A percentile compares a stretch with the other conserved stretches of the same genome.
phyloP scores from a whole-genome alignment of 35 echinoderm and acorn worm genomes.

The Chiridota heheva region DNA sequence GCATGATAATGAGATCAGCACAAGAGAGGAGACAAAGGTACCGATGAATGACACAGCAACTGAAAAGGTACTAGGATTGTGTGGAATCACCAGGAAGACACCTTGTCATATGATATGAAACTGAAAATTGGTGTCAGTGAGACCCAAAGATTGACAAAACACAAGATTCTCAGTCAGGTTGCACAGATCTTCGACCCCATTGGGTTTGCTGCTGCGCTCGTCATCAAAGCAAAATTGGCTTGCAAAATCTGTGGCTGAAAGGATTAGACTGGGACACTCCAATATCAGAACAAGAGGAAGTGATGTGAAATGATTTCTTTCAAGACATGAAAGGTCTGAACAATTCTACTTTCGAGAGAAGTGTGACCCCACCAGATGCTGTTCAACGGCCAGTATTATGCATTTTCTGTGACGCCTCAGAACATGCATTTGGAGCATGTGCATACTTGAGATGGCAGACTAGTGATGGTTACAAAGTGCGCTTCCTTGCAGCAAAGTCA shows the following conservation, averaged over 20 bases:
- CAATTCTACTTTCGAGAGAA: conserved; percentile 15
- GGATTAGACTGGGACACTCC: conserved; percentile 60
- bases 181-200: conserved; percentile 69
- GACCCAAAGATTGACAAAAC: conserved; percentile 48
- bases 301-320: conserved; percentile 42
- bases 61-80: conserved; percentile 54
- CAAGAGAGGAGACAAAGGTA: not conserved
- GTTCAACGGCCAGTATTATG: conserved; percentile 17
- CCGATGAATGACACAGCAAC: not conserved
- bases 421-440: conserved; percentile 51
- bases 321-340: conserved; percentile 56
- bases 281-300: conserved; percentile 1
- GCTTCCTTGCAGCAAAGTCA: conserved; percentile 59
- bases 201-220: conserved; percentile 71
- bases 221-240: conserved; percentile 64
- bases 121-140: conserved; percentile 10
- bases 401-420: conserved; percentile 59
- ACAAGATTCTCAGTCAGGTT: conserved; percentile 57
- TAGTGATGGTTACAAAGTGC: conserved; percentile 28
- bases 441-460: conserved; percentile 40
- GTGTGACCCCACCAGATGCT: conserved; percentile 41
- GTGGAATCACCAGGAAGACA: conserved; percentile 52
- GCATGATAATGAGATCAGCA: not conserved
- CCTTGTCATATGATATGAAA: conserved; percentile 47
- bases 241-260: conserved; percentile 61